phyloP scores from a whole-genome alignment of 1,140 invertebrate genomes.

The Notospermus geniculatus region DNA sequence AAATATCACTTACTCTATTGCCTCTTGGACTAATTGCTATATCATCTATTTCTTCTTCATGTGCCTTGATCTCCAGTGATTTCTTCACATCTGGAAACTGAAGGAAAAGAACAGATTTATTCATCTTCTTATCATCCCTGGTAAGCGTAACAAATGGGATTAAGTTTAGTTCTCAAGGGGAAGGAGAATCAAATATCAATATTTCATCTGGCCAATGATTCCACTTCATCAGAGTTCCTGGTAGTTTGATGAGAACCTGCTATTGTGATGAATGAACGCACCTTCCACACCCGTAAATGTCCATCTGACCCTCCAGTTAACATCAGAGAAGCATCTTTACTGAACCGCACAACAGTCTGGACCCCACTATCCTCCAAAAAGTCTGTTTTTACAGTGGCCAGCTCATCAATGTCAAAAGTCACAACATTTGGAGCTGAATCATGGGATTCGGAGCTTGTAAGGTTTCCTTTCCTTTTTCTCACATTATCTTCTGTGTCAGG shows the following conservation, averaged over 20 bases:
- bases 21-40: conserved; percentile 81
- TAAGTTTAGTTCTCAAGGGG: neutral
- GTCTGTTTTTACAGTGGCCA: conserved; percentile 55
- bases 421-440: conserved; percentile 25
- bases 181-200: neutral
- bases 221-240: no score
- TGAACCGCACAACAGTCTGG: conserved; percentile 83
- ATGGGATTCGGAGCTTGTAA: conserved; percentile 13
- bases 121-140: neutral
- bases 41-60: conserved; percentile 85
- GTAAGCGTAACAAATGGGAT: neutral
- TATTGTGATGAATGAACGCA: conserved; percentile 28
- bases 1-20: conserved; percentile 63
- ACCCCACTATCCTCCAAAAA: conserved; percentile 69
- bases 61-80: conserved; percentile 68
- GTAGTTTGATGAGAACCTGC: no score
- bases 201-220: neutral
- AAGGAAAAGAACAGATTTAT: conserved; percentile 5
- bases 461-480: conserved; percentile 26
- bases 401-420: conserved; percentile 55
- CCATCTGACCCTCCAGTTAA: conserved; percentile 90
- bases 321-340: conserved; percentile 71
- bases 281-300: conserved; percentile 79
- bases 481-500: conserved; percentile 7
- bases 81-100: conserved; percentile 74